Conservation (phyloP, 2,113 vertebrate species). For the Garra rufa region DNA sequence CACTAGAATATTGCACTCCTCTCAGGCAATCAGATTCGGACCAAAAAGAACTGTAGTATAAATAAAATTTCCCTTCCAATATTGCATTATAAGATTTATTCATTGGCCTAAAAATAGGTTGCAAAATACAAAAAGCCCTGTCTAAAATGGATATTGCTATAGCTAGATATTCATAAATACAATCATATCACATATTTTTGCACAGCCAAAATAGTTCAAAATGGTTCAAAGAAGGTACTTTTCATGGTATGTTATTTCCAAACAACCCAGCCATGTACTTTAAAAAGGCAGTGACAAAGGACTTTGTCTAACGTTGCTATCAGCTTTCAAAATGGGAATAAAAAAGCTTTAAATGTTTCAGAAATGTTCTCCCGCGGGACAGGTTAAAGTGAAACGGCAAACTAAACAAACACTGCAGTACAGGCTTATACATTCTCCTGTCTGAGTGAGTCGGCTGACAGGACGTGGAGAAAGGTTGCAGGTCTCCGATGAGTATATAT, state of each 20-base stretch:
- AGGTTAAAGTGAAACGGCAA: constrained; percentile 58
- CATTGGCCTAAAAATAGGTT: background rate
- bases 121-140: no score
- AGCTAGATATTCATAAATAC: constrained; percentile 5
- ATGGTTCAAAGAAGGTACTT: constrained; percentile 30
- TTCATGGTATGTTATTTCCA: constrained; percentile 48
- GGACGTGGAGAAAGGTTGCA: constrained; percentile 34
- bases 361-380: constrained; percentile 49
- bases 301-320: constrained; percentile 49
- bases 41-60: no score
- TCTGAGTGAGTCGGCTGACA: constrained; percentile 43
- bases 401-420: constrained; percentile 53
- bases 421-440: constrained; percentile 57
- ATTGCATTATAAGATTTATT: background rate
- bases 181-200: background rate
- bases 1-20: no score
- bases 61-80: background rate
- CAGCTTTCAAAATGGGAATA: constrained; percentile 52
- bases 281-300: constrained; percentile 33
- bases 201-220: background rate
- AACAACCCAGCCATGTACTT: constrained; percentile 41
- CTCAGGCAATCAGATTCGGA: no score
- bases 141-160: no score
- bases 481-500: constrained; percentile 27
- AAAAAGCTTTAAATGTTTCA: constrained; percentile 46